phyloP scores from a whole-genome alignment of 2,113 vertebrate species.

The Oreocharis arfaki region DNA sequence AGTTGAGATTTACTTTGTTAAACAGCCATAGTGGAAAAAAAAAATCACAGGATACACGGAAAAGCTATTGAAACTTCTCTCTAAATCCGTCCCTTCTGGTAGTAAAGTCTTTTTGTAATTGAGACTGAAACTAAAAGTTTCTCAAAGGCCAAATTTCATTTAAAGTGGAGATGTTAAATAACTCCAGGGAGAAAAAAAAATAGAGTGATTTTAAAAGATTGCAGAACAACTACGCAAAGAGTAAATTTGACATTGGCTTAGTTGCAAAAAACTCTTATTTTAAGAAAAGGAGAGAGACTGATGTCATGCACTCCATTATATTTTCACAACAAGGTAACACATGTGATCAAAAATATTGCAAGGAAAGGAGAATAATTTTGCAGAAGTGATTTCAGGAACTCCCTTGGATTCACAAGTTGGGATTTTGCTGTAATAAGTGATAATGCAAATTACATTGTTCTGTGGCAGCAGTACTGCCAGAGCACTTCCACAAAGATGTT shows the following conservation, averaged over 20 bases:
- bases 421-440: constrained; percentile 55
- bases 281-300: not conserved
- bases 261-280: not conserved
- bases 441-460: constrained; percentile 27
- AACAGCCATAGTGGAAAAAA: not conserved
- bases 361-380: constrained; percentile 20
- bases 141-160: not conserved
- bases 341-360: not conserved
- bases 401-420: constrained; percentile 53
- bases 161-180: not conserved
- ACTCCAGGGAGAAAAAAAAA: not conserved
- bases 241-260: not conserved
- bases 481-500: not conserved
- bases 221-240: not conserved
- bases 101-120: not conserved
- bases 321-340: constrained; percentile 52
- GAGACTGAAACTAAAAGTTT: not conserved
- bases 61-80: not conserved
- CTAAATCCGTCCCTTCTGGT: not conserved
- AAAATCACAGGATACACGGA: not conserved
- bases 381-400: constrained; percentile 12
- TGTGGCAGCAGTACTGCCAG: not conserved
- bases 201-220: not conserved
- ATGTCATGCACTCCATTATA: constrained; percentile 48
- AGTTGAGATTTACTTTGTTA: not conserved